Percentiles rank a stretch among this genome's conserved stretches.
Conservation (phyloP, 1,140 invertebrate genomes). For the Tetramorium parvispinum region DNA sequence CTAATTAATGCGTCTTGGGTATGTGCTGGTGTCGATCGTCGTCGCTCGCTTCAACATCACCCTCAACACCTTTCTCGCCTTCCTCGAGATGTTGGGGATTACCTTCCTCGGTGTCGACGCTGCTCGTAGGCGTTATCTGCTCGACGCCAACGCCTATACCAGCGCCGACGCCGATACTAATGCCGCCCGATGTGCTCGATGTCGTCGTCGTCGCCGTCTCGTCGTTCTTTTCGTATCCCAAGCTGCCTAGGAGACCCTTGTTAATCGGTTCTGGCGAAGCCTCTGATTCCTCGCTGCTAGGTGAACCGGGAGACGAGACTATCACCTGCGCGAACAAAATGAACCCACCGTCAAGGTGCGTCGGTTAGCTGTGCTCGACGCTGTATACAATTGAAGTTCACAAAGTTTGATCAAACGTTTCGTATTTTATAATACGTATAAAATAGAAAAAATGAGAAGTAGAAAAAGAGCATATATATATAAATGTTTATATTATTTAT, state of each 20-base stretch:
- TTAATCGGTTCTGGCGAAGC: constrained; percentile 90
- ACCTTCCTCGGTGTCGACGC: constrained; percentile 87
- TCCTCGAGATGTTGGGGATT: constrained; percentile 85
- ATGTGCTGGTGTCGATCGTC: constrained; percentile 78
- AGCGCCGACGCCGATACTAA: constrained; percentile 76
- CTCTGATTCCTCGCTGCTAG: constrained; percentile 89
- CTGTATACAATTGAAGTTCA: not conserved
- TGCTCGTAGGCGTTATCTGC: constrained; percentile 87
- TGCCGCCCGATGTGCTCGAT: constrained; percentile 65
- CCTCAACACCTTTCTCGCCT: constrained; percentile 86
- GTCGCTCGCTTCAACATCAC: constrained; percentile 88
- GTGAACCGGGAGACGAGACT: constrained; percentile 91
- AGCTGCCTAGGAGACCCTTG: constrained; percentile 81
- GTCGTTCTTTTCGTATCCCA: constrained; percentile 70
- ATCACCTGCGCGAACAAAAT: constrained; percentile 86
- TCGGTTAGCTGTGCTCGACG: constrained; percentile 28
- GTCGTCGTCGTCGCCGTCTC: constrained; percentile 77
- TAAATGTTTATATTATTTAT: too few species aligned
- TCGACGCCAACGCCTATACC: constrained; percentile 82
- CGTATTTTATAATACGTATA: not conserved
- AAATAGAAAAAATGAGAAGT: not conserved
- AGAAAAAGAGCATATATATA: too few species aligned
- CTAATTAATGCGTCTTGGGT: constrained; percentile 58
- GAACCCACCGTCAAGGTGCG: constrained; percentile 52
- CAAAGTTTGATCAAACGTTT: constrained; percentile 13